These are phyloP conservation scores for Labroides dimidiatus DNA, from an alignment of 2,797 vertebrate genomes.

Conservation along the genomic window DNA sequence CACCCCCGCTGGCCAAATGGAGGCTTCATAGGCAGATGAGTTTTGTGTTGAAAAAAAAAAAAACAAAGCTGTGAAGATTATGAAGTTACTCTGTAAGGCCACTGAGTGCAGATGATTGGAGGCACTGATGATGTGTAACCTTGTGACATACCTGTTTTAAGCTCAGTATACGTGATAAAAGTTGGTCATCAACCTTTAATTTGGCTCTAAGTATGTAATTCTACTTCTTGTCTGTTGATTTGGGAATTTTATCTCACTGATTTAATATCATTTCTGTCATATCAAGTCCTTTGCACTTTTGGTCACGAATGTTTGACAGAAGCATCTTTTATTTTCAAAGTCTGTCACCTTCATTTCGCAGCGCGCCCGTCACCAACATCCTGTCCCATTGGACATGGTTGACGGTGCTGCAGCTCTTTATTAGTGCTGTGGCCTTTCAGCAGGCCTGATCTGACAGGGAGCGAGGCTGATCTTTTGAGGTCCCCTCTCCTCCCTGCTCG, in stretches of 20 bases:
- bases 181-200: not conserved
- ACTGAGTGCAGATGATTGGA: conserved; percentile 23
- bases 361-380: conserved; percentile 41
- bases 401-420: conserved; percentile 45
- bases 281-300: not conserved
- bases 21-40: conserved; percentile 54
- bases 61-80: conserved; percentile 48
- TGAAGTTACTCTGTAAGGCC: conserved; percentile 40
- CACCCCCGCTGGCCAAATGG: conserved; percentile 75
- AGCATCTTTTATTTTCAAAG: conserved; percentile 52
- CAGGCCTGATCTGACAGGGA: conserved; percentile 64
- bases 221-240: conserved; percentile 3
- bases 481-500: conserved; percentile 70
- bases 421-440: conserved; percentile 62
- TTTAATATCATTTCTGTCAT: conserved; percentile 28
- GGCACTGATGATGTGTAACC: conserved; percentile 1
- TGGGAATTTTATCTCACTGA: conserved; percentile 35
- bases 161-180: too few relatives aligned
- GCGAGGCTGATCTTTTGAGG: conserved; percentile 76
- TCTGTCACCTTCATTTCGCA: conserved; percentile 71
- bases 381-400: conserved; percentile 59
- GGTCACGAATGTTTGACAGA: conserved; percentile 37
- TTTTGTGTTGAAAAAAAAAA: conserved; percentile 55
- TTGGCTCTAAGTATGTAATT: not conserved
- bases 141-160: conserved; percentile 6